Percentiles rank a stretch among this genome's conserved stretches.
phyloP scores from a whole-genome alignment of 2,797 vertebrate species.

The Hybognathus amarus region DNA sequence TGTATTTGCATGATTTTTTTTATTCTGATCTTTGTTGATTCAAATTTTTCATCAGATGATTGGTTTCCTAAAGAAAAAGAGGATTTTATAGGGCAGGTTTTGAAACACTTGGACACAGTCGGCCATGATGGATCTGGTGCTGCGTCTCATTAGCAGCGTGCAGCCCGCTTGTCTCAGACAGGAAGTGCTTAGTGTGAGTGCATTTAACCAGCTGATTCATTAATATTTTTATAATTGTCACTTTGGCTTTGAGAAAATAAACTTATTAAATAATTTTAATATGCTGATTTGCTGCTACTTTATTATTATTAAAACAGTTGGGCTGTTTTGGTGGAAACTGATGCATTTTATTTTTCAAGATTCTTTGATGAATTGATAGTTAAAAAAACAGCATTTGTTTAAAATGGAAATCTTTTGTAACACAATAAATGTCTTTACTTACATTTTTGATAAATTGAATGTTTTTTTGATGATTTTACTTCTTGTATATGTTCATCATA shows the following conservation, averaged over 20 bases:
- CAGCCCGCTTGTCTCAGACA: constrained; percentile 88
- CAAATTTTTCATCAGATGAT: constrained; percentile 80
- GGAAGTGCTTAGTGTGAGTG: constrained; percentile 90
- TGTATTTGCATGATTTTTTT: background rate
- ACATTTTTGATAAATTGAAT: background rate
- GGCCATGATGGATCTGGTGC: constrained; percentile 96
- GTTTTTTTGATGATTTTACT: background rate
- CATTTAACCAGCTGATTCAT: background rate
- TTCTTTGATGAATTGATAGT: background rate
- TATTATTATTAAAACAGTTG: background rate
- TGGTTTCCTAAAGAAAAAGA: constrained; percentile 90
- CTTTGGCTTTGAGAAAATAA: background rate
- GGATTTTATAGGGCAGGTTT: constrained; percentile 86
- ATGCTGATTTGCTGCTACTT: background rate
- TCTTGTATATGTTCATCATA: background rate
- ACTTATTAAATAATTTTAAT: background rate
- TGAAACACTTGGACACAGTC: constrained; percentile 95
- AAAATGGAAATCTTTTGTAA: background rate
- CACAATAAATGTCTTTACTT: background rate
- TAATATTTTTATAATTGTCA: constrained; percentile 1
- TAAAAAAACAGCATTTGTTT: background rate
- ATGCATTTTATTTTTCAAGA: background rate
- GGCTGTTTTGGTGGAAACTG: background rate
- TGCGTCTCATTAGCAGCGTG: constrained; percentile 94
- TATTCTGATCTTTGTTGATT: background rate